phyloP scores from a whole-genome alignment of 2,113 vertebrate species.

The Perccottus glenii region DNA sequence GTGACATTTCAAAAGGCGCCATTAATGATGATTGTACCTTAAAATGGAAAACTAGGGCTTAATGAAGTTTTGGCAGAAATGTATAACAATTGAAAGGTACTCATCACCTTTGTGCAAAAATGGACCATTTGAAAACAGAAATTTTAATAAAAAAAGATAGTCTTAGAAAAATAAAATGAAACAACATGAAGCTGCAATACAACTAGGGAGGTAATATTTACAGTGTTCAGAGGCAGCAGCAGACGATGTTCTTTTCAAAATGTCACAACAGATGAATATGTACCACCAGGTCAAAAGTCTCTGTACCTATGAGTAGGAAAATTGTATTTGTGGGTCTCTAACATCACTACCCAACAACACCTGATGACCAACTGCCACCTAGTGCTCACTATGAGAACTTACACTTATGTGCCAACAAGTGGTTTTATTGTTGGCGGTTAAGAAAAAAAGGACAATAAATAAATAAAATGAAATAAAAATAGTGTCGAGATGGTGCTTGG shows the following conservation, averaged over 20 bases:
- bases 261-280: conserved; percentile 64
- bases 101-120: too few relatives aligned
- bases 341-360: neutral
- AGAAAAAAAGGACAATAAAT: too few relatives aligned
- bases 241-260: conserved; percentile 52
- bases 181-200: conserved; percentile 36
- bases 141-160: conserved; percentile 6
- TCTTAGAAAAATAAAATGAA: conserved; percentile 1
- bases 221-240: conserved; percentile 23
- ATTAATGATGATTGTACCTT: conserved; percentile 34
- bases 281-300: conserved; percentile 38
- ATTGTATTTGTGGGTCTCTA: conserved; percentile 7
- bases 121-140: neutral
- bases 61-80: conserved; percentile 13
- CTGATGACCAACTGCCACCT: conserved; percentile 56
- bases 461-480: neutral
- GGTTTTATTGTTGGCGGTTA: neutral
- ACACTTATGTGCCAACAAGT: neutral
- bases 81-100: neutral
- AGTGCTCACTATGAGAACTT: conserved; percentile 34
- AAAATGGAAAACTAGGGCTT: conserved; percentile 14
- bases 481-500: too few relatives aligned
- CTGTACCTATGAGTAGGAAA: conserved; percentile 38
- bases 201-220: conserved; percentile 56
- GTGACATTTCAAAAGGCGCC: conserved; percentile 64